phyloP scores from a whole-genome alignment of 2,113 vertebrate genomes.

The Cariama cristata region DNA sequence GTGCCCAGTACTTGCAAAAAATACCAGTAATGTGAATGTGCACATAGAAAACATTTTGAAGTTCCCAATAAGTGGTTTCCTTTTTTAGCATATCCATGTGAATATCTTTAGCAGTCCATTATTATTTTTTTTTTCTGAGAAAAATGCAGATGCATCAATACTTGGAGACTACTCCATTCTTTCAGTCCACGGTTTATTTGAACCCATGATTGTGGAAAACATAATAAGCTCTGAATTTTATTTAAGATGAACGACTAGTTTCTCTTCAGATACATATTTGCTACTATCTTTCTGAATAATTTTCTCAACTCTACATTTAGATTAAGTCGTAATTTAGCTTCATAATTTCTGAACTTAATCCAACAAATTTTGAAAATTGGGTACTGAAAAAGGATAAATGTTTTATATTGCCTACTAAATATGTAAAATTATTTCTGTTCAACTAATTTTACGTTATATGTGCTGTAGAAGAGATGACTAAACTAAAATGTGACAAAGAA shows the following conservation, averaged over 20 bases:
- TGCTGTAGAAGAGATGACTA: constrained; percentile 78
- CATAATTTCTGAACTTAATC: neutral
- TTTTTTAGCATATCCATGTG: neutral
- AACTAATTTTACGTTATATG: constrained; percentile 19
- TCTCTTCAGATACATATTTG: neutral
- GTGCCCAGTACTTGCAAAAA: neutral
- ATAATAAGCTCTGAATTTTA: neutral
- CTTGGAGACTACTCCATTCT: neutral
- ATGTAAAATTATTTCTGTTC: neutral
- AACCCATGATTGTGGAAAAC: neutral
- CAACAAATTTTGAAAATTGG: neutral
- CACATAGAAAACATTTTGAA: neutral
- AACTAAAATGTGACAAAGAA: constrained; percentile 79
- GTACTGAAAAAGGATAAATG: neutral
- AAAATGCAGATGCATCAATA: neutral
- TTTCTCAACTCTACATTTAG: neutral
- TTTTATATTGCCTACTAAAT: neutral
- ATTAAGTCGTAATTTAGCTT: neutral
- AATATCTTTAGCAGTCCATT: neutral
- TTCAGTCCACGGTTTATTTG: neutral
- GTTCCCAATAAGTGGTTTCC: neutral
- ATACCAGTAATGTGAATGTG: neutral
- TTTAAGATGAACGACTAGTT: neutral
- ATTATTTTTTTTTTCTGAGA: neutral
- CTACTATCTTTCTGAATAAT: neutral